A percentile compares a stretch with the other conserved stretches of the same genome.
These are phyloP conservation scores for Ctenochaetus hawaiiensis DNA, from an alignment of 2,797 vertebrate species.

Conservation along the genomic window DNA sequence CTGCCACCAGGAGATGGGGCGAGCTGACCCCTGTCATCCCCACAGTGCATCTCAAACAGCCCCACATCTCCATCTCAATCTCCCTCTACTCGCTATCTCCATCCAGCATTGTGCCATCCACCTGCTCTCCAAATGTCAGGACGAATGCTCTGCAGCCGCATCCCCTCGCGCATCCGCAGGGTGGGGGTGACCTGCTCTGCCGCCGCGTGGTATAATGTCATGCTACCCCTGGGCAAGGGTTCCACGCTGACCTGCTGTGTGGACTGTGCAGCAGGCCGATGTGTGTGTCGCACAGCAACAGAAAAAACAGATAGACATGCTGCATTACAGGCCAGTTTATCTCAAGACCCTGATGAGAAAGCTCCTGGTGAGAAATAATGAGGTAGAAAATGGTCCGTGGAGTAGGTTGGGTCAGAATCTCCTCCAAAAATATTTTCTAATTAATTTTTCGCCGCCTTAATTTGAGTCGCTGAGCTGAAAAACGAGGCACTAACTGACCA, in stretches of 20 bases:
- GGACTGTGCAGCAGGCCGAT: constrained; percentile 28
- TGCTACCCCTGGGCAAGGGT: constrained; percentile 64
- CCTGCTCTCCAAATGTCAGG: constrained; percentile 82
- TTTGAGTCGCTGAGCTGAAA: constrained; percentile 5
- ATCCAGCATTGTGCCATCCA: constrained; percentile 72
- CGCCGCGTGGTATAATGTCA: constrained; percentile 68
- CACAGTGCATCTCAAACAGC: constrained; percentile 80
- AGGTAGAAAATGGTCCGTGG: constrained; percentile 17
- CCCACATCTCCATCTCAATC: constrained; percentile 80
- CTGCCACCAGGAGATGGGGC: constrained; percentile 80
- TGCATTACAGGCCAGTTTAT: constrained; percentile 8
- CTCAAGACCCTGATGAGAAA: no score
- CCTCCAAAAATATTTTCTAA: neutral
- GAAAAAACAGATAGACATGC: neutral
- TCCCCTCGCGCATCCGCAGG: constrained; percentile 49
- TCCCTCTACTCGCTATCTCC: constrained; percentile 51
- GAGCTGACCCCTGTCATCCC: constrained; percentile 80
- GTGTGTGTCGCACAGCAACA: constrained; percentile 20
- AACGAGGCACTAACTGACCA: constrained; percentile 15
- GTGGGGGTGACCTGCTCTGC: constrained; percentile 64
- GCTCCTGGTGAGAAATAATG: constrained; percentile 17
- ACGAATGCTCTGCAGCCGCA: constrained; percentile 61
- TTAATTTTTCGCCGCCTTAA: neutral
- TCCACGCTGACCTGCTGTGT: constrained; percentile 59
- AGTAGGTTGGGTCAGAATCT: constrained; percentile 5